phyloP scores from a whole-genome alignment of 1,140 invertebrate genomes.

The Drosophila hydei region DNA sequence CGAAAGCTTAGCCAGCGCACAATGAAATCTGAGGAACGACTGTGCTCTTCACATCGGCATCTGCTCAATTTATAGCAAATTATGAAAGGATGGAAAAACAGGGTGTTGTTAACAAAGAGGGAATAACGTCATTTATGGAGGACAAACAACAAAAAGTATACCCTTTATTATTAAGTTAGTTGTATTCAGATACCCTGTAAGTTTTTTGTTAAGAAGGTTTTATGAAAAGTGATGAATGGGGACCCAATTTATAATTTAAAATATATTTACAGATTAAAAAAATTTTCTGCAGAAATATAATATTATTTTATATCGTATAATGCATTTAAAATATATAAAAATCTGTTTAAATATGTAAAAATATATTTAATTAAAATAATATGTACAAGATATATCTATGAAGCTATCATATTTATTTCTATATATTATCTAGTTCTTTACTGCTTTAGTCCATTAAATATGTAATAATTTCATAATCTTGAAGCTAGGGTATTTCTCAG shows the following conservation, averaged over 20 bases:
- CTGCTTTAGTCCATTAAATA: not conserved
- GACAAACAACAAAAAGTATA: constrained; percentile 30
- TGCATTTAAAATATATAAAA: not conserved
- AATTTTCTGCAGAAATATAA: no score
- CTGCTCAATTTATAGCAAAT: constrained; percentile 51
- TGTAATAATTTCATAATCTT: no score
- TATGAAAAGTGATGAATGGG: not conserved
- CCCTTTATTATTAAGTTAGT: constrained; percentile 53
- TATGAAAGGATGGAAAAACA: constrained; percentile 36
- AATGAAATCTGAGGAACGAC: constrained; percentile 35
- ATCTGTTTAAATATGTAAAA: not conserved
- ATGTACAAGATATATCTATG: not conserved
- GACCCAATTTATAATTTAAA: no score
- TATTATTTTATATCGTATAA: no score
- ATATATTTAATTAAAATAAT: not conserved
- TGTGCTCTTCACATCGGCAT: constrained; percentile 4
- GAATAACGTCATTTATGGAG: constrained; percentile 23
- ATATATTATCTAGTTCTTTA: not conserved
- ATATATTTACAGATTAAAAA: no score
- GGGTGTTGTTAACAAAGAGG: constrained; percentile 38
- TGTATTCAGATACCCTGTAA: constrained; percentile 6
- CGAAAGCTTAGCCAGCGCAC: constrained; percentile 5
- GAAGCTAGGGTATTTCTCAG: constrained; percentile 6
- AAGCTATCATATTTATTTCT: not conserved
- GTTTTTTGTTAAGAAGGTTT: not conserved